Conservation (phyloP, 2,797 vertebrate species). For the Heterohyrax brucei region DNA sequence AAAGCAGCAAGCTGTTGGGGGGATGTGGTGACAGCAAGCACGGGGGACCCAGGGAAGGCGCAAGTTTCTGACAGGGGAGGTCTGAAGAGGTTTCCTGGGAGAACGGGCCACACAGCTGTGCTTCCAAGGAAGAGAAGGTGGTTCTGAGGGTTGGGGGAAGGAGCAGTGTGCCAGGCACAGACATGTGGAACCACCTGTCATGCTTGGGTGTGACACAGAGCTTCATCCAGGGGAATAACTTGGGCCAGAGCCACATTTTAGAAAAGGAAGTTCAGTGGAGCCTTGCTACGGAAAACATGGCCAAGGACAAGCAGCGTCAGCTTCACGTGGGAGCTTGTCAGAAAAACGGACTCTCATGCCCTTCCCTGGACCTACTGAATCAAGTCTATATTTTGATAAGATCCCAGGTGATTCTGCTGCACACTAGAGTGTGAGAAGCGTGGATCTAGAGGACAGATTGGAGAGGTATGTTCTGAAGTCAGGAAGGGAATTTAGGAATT, state of each 20-base stretch:
- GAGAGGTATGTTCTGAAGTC: not conserved
- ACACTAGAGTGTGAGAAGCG: not conserved
- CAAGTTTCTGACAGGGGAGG: not conserved
- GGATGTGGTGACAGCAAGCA: not conserved
- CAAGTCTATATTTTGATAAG: not conserved
- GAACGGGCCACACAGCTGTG: not conserved
- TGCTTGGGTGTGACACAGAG: not conserved
- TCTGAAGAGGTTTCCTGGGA: not conserved
- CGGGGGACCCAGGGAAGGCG: accelerated
- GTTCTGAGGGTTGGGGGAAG: not conserved
- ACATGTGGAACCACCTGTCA: not conserved
- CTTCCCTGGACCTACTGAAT: not conserved
- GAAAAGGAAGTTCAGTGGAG: too few species aligned
- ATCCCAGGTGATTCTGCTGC: not conserved
- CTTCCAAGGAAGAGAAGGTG: conserved; percentile 9
- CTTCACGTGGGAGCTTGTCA: too few species aligned
- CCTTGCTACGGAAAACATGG: too few species aligned
- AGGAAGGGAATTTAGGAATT: not conserved
- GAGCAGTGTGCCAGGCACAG: not conserved
- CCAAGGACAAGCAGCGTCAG: too few species aligned
- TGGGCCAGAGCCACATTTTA: not conserved
- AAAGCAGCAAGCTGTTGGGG: not conserved
- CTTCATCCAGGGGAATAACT: not conserved
- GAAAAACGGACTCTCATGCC: too few species aligned
- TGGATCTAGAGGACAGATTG: not conserved